Evolutionary conservation across 1,140 invertebrate species (phyloP), one percentile per base, ranked within the genome.

Genomic region (Drosophila setifemur): DNA sequence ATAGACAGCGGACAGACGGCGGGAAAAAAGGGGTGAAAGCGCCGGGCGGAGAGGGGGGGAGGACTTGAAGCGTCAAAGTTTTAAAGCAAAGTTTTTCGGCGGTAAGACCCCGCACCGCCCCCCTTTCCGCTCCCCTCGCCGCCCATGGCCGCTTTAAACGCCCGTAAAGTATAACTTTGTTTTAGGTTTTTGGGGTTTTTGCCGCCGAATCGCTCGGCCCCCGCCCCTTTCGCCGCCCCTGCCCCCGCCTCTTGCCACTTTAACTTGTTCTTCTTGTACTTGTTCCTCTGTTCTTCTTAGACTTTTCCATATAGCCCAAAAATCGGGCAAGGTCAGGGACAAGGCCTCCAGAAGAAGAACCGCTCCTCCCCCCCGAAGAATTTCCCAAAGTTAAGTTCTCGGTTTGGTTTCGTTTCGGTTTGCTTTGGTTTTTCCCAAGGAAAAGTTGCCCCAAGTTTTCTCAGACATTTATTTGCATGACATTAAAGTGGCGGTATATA

Each of bases 31-130:
- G 74, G 74, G 68, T 67, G 26, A 49, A n/a, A n/a, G n/a, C n/a
- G n/a, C n/a, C n/a, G 12, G 8, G 33, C 6, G 14, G 16, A 11
- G 33, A 21, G 12, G 25, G 23, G 12, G n/a, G 39, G 45, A 39
- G 49, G 68, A 71, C 55, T 71, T 55, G 61, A 42, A 50, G 70
- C 49, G 68, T 55, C 58, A 86, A 86, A 86, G 75, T 86, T 86
- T 86, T 86, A 86, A 86, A 86, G 81, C 79, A 86, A 86, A 86
- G 82, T 86, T 85, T 85, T 86, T 86, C 57, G 70, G 70, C 70
- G 81, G 31, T 77, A 39, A 42, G 43, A 37, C 48, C 52, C 39
- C 21, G 19, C 45, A 33, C 26, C 23, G 37, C 28, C 70, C 25
- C 60, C 2, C 49, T 16, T 25, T 47, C 11, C 23, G 4, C 16